Evolutionary conservation across 1,140 invertebrate genomes (phyloP), one percentile per base, ranked within the genome.

Genomic region (Brachionus rotundiformis): DNA sequence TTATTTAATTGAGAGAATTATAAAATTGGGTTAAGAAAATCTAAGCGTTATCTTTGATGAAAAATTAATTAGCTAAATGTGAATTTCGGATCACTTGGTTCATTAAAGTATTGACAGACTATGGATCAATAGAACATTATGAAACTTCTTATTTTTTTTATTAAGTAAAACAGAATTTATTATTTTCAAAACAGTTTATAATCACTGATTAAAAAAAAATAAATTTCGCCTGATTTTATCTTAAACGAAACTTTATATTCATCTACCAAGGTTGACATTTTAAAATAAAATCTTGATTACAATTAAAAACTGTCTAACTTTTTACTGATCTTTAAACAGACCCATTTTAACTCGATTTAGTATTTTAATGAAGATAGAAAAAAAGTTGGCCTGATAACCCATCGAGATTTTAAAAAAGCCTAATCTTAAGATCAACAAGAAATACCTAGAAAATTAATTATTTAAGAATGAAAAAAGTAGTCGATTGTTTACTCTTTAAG

Each of bases 351-450:
- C 16, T 16, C n/a, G 8, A 54, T 25, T 49, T 13, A 41, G 10
- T 41, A 41, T 41, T 54, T 16, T 54, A 54, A 54, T 54, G 47
- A 54, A 54, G 47, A 16, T 54, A 54, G 47, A 54, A 54, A 54
- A n/a, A 54, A 54, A 54, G 47, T 54, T 54, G 23, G 47, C 47
- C 47, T 54, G 47, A 54, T 54, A 54, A 8, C 47, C 47, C 47
- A 54, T 54, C 47, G 47, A 54, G 47, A 54, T 54, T 54, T 54
- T 54, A 7, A 19, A 39, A 54, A 54, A 54, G 47, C 47, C 19
- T 54, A 19, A 54, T 54, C 47, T 54, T 54, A 54, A 54, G 47
- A 54, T 54, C 47, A 54, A 54, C 47, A 54, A 54, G 47, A 54
- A 54, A 54, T 54, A 54, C 47, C 47, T 54, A 54, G 5, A 54